phyloP scores from a whole-genome alignment of 2,113 vertebrate species.

The Cyanoramphus novaezelandiae region DNA sequence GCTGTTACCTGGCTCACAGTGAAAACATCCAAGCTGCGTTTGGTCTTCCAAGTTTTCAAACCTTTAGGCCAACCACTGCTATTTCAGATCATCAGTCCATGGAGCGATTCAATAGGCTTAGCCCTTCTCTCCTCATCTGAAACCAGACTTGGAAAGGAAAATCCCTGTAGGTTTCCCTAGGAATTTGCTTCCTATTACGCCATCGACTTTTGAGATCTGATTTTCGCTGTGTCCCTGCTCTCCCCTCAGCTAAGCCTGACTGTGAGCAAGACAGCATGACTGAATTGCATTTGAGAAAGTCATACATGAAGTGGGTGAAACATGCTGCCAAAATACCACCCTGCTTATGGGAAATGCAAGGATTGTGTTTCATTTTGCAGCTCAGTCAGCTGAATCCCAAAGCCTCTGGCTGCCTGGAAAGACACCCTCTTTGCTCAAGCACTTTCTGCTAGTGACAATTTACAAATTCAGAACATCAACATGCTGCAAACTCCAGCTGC shows the following conservation, averaged over 20 bases:
- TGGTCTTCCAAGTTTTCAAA: neutral
- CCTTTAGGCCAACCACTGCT: neutral
- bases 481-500: neutral
- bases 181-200: neutral
- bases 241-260: neutral
- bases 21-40: neutral
- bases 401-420: neutral
- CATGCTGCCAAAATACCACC: neutral
- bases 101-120: neutral
- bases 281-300: neutral
- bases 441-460: neutral
- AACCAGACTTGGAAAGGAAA: neutral
- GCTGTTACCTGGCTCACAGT: neutral
- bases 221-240: neutral
- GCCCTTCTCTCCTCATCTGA: neutral
- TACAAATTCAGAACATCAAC: neutral
- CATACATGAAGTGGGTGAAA: neutral
- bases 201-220: neutral
- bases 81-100: neutral
- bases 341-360: neutral
- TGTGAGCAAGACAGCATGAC: neutral
- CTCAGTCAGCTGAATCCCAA: neutral
- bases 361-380: conserved; percentile 5
- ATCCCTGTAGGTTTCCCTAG: neutral
- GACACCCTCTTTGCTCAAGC: neutral